phyloP scores from a whole-genome alignment of 2,888 invertebrate genomes.

The Cinara cedri region DNA sequence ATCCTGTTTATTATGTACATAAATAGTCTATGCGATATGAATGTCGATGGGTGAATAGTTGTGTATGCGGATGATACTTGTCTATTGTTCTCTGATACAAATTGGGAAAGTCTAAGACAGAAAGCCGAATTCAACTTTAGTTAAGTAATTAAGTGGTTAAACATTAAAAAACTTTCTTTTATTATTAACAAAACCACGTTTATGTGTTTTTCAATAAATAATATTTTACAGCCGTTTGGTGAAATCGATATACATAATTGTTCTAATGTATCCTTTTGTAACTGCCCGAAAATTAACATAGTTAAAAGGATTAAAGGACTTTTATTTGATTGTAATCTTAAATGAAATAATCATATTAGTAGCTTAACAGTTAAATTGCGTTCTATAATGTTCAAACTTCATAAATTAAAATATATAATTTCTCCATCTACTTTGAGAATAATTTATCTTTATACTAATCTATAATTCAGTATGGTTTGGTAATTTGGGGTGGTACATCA shows the following conservation, averaged over 20 bases:
- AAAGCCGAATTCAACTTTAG: conserved; percentile 2
- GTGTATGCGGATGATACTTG: conserved; percentile 15
- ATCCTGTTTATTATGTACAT: not conserved
- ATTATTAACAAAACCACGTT: conserved; percentile 2
- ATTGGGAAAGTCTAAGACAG: conserved; percentile 9
- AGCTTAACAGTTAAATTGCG: too few relatives aligned
- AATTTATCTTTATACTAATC: too few relatives aligned
- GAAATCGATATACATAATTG: not conserved
- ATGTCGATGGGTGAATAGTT: conserved; percentile 8
- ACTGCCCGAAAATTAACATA: conserved; percentile 6
- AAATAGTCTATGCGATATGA: not conserved
- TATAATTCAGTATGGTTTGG: too few relatives aligned
- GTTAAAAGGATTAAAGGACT: not conserved
- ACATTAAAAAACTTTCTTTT: not conserved
- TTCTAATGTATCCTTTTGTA: not conserved
- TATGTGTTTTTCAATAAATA: not conserved
- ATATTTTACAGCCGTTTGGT: not conserved
- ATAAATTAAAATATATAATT: too few relatives aligned
- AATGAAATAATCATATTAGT: not conserved
- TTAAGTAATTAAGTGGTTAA: conserved; percentile 2
- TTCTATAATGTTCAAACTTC: too few relatives aligned
- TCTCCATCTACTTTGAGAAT: too few relatives aligned
- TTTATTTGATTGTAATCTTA: not conserved
- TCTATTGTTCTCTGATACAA: not conserved
- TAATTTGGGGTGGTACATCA: too few relatives aligned